Evolutionary conservation across 2,113 vertebrate genomes (phyloP).

Genomic region (Ibidorhyncha struthersii): DNA sequence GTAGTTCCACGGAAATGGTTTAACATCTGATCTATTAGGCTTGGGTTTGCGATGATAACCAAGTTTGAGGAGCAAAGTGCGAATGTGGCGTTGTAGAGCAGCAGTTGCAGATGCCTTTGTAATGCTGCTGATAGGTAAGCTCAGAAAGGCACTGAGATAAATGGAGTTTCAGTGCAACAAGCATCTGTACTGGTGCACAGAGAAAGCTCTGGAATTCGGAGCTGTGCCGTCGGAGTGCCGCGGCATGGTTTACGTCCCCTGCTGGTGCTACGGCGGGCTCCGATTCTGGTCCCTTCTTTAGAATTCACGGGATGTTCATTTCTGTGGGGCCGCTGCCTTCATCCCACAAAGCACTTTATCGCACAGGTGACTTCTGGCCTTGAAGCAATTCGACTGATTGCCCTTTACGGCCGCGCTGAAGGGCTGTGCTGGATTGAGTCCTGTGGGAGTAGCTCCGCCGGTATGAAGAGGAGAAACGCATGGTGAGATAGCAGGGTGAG

Average conservation of each 20-base stretch:
- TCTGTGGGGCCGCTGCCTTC: not conserved
- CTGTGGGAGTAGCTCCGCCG: not conserved
- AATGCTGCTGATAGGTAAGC: too few relatives aligned
- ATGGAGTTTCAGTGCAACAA: too few relatives aligned
- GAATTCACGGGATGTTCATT: accelerated
- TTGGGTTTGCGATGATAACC: not conserved
- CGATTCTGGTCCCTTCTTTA: accelerated
- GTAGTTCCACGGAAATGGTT: not conserved
- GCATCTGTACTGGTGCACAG: too few relatives aligned
- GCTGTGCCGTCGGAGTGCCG: too few relatives aligned
- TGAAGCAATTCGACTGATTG: not conserved
- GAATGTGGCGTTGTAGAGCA: too few relatives aligned
- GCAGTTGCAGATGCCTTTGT: too few relatives aligned
- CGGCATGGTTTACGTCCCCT: too few relatives aligned
- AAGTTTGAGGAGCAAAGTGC: not conserved
- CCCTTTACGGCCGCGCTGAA: not conserved
- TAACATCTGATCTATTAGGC: not conserved
- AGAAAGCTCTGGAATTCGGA: too few relatives aligned
- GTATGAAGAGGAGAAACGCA: accelerated
- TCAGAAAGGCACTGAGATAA: too few relatives aligned
- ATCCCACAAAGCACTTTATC: accelerated
- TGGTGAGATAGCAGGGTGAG: not conserved
- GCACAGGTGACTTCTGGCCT: not conserved
- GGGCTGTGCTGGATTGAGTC: not conserved
- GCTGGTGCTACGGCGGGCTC: accelerated